A percentile compares a stretch with the other conserved stretches of the same genome.
These are phyloP conservation scores for Aphidius colemani DNA, from an alignment of 2,888 invertebrate species.

Conservation along the genomic window DNA sequence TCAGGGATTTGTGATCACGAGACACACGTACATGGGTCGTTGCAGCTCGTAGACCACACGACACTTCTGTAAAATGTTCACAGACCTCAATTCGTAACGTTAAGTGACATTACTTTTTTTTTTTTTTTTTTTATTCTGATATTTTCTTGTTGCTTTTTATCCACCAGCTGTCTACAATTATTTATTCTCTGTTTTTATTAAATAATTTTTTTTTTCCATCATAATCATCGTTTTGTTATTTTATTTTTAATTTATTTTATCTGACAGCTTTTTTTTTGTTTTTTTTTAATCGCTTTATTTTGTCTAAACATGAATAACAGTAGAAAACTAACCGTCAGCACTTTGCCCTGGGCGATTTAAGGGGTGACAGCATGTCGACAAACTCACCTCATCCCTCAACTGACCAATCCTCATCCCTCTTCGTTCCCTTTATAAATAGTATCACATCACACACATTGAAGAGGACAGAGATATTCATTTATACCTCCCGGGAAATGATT, in stretches of 20 bases:
- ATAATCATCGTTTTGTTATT: neutral
- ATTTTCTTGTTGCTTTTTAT: no score
- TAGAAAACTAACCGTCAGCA: constrained; percentile 20
- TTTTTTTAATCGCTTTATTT: no score
- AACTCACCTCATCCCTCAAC: constrained; percentile 9
- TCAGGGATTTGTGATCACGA: constrained; percentile 15
- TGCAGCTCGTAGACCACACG: neutral
- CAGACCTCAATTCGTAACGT: constrained; percentile 14
- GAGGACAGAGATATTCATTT: neutral
- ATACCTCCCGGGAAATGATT: constrained; percentile 9
- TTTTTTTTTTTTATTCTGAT: neutral
- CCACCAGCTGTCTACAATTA: no score
- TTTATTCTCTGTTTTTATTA: no score
- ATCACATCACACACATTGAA: no score
- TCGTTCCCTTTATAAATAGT: no score
- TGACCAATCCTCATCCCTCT: no score
- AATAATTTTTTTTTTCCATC: neutral
- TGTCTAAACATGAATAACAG: constrained; percentile 5
- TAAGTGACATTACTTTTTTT: constrained; percentile 4
- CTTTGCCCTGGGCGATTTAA: constrained; percentile 7
- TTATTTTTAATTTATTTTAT: no score
- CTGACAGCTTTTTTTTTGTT: no score
- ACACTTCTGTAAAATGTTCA: neutral
- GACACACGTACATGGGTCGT: constrained; percentile 6
- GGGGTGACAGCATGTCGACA: constrained; percentile 12